Percentiles rank a stretch among this genome's conserved stretches.
Evolutionary conservation across 2,797 vertebrate genomes (phyloP).

Genomic region (Stomatorhinus walkeri): DNA sequence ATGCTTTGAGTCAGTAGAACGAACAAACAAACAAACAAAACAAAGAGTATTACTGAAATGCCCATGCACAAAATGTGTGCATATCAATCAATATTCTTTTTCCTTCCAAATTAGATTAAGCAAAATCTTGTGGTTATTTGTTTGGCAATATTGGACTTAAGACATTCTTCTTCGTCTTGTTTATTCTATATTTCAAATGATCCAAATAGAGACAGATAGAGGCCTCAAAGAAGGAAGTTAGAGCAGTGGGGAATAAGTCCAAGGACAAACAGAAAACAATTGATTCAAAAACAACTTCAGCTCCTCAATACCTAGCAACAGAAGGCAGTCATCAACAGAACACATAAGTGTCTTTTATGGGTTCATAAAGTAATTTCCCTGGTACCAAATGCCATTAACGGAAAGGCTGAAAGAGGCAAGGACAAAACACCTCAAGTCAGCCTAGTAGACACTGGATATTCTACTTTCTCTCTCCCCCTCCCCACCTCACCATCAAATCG

Average conservation of each 20-base stretch:
- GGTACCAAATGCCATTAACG: conserved; percentile 63
- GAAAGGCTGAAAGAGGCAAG: conserved; percentile 53
- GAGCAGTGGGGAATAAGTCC: conserved; percentile 26
- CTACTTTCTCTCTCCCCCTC: not conserved
- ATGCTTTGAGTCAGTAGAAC: not conserved
- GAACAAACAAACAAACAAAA: not conserved
- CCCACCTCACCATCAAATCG: conserved; percentile 14
- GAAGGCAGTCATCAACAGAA: conserved; percentile 40
- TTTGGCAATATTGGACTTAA: not conserved
- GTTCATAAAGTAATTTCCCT: conserved; percentile 64
- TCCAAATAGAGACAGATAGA: conserved; percentile 29
- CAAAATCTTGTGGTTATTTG: not conserved
- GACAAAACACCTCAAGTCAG: conserved; percentile 56
- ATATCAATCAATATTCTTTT: not conserved
- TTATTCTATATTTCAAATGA: conserved; percentile 5
- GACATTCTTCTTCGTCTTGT: not conserved
- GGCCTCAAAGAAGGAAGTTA: conserved; percentile 32
- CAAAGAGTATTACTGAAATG: not conserved
- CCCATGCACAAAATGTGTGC: not conserved
- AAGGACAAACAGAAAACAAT: conserved; percentile 30
- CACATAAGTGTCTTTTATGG: conserved; percentile 53
- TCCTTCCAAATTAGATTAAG: conserved; percentile 20
- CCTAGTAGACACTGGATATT: conserved; percentile 44
- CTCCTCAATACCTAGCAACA: conserved; percentile 38
- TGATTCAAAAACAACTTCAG: conserved; percentile 28